A percentile compares a stretch with the other conserved stretches of the same genome.
Conservation (phyloP, 2,113 vertebrate species). For the Thalassoma bifasciatum region DNA sequence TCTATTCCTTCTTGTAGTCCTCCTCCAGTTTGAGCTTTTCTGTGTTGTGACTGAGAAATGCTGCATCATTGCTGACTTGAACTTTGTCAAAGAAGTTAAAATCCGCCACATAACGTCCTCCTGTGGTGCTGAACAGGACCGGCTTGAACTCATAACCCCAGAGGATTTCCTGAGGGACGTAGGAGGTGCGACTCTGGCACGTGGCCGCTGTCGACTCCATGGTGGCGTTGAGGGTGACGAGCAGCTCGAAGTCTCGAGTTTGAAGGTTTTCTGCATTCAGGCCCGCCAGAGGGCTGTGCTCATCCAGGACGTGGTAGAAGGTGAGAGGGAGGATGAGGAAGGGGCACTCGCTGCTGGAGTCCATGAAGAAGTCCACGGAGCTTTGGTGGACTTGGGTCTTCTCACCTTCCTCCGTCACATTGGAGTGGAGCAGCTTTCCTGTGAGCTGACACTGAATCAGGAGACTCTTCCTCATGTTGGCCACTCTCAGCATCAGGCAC, state of each 20-base stretch:
- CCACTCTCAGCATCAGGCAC: slow-evolving; percentile 94
- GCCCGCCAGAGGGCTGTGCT: slow-evolving; percentile 89
- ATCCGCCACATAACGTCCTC: slow-evolving; percentile 91
- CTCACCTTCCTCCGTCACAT: slow-evolving; percentile 92
- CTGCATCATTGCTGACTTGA: slow-evolving; percentile 76
- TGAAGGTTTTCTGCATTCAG: slow-evolving; percentile 89
- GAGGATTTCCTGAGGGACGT: slow-evolving; percentile 91
- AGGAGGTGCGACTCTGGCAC: slow-evolving; percentile 97
- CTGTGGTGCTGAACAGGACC: slow-evolving; percentile 88
- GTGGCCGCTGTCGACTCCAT: slow-evolving; percentile 96
- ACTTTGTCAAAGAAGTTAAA: slow-evolving; percentile 95
- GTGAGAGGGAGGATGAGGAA: slow-evolving; percentile 96
- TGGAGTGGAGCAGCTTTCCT: slow-evolving; percentile 91
- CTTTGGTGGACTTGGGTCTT: slow-evolving; percentile 92
- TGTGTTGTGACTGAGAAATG: slow-evolving; percentile 69
- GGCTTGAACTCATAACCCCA: slow-evolving; percentile 95
- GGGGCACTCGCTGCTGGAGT: slow-evolving; percentile 91
- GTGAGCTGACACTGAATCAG: slow-evolving; percentile 95
- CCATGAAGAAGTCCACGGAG: slow-evolving; percentile 90
- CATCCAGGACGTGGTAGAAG: slow-evolving; percentile 94
- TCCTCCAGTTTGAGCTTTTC: slow-evolving; percentile 93
- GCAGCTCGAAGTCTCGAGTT: slow-evolving; percentile 91
- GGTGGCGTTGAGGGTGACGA: slow-evolving; percentile 94
- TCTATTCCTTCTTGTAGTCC: slow-evolving; percentile 49
- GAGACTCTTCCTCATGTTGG: slow-evolving; percentile 97